Evolutionary conservation across 2,888 invertebrate species (phyloP).

Genomic region (Phorcus lineatus): DNA sequence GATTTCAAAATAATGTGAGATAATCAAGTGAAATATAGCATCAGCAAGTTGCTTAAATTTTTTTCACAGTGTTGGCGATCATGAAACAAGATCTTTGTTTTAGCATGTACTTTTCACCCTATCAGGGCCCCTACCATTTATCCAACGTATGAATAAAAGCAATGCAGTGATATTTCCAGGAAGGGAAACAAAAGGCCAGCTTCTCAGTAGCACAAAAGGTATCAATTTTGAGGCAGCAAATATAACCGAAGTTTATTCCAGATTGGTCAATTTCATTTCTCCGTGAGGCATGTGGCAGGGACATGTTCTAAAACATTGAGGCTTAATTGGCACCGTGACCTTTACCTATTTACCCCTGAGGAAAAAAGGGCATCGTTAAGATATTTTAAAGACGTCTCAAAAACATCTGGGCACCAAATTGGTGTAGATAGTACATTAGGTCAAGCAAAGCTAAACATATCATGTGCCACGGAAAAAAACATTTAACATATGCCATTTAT

Average conservation of each 20-base stretch:
- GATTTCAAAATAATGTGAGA: no score
- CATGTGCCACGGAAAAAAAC: constrained; percentile 4
- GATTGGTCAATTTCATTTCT: constrained; percentile 17
- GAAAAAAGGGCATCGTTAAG: constrained; percentile 20
- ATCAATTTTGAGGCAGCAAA: neutral
- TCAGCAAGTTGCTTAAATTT: no score
- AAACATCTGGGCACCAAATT: constrained; percentile 23
- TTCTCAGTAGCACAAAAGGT: no score
- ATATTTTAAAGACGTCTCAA: constrained; percentile 23
- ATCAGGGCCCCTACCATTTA: no score
- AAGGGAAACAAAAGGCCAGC: no score
- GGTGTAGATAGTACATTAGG: constrained; percentile 22
- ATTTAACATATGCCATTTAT: constrained; percentile 20
- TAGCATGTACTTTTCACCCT: no score
- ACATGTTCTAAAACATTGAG: constrained; percentile 20
- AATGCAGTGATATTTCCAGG: no score
- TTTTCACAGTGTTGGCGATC: no score
- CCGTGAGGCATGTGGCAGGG: neutral
- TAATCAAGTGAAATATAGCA: no score
- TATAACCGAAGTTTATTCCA: neutral
- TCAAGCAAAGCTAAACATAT: constrained; percentile 13
- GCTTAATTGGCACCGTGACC: constrained; percentile 17
- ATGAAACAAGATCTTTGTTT: no score
- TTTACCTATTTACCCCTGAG: constrained; percentile 1
- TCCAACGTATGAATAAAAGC: no score